A percentile compares a stretch with the other conserved stretches of the same genome.
phyloP scores from a whole-genome alignment of 2,113 vertebrate genomes.

The Oryzias curvinotus region DNA sequence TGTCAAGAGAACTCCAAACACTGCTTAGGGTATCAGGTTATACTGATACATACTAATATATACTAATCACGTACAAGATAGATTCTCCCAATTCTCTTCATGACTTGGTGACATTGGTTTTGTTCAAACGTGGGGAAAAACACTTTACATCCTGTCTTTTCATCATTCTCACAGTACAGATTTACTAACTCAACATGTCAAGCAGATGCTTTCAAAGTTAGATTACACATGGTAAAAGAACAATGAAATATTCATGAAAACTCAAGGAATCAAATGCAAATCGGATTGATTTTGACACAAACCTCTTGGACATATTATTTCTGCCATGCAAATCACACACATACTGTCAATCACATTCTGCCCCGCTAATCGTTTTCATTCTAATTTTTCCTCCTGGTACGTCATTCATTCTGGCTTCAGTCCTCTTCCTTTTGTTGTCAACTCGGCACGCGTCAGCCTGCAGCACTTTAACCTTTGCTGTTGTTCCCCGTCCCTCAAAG shows the following conservation, averaged over 20 bases:
- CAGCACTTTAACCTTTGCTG: conserved; percentile 65
- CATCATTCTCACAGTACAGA: conserved; percentile 45
- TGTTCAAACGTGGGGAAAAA: conserved; percentile 38
- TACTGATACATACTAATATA: no score
- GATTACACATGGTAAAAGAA: conserved; percentile 15
- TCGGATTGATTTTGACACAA: conserved; percentile 39
- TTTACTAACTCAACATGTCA: conserved; percentile 69
- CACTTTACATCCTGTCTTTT: conserved; percentile 18
- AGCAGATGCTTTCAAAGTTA: conserved; percentile 35
- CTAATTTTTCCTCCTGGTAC: conserved; percentile 16
- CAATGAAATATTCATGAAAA: conserved; percentile 41
- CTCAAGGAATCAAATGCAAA: conserved; percentile 34
- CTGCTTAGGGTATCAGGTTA: conserved; percentile 70
- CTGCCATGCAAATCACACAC: conserved; percentile 32
- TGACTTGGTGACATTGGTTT: conserved; percentile 48
- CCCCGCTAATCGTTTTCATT: conserved; percentile 31
- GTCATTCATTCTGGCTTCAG: conserved; percentile 23
- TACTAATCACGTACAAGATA: conserved; percentile 67
- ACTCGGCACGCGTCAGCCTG: conserved; percentile 40
- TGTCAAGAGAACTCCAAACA: conserved; percentile 61
- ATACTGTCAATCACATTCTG: conserved; percentile 26
- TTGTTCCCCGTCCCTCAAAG: conserved; percentile 61
- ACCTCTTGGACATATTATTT: conserved; percentile 33
- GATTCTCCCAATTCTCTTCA: conserved; percentile 65
- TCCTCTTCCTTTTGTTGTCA: conserved; percentile 48